Conservation (phyloP, 2,888 invertebrate species). For the Drosophila rubida region DNA sequence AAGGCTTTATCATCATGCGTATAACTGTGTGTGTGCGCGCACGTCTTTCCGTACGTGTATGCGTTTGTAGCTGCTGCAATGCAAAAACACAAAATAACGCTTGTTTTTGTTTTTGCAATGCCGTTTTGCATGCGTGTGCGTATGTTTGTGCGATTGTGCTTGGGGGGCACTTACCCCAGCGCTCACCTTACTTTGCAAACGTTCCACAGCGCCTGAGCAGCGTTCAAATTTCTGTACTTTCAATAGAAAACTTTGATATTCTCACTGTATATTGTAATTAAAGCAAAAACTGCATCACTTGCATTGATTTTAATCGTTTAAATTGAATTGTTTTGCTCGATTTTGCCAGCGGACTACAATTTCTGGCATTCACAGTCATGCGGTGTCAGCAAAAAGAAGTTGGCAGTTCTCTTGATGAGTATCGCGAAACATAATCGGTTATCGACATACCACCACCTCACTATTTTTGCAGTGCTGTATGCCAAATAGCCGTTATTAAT, state of each 20-base stretch:
- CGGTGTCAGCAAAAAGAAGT: conserved; percentile 20
- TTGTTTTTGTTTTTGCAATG: conserved; percentile 55
- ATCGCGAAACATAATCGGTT: not conserved
- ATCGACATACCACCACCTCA: conserved; percentile 37
- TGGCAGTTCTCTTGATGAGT: conserved; percentile 29
- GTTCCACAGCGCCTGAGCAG: conserved; percentile 8
- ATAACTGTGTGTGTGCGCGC: conserved; percentile 8
- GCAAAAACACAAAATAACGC: conserved; percentile 36
- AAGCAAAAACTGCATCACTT: conserved; percentile 17
- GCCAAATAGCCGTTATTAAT: not conserved
- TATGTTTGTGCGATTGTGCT: conserved; percentile 25
- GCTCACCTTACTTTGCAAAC: conserved; percentile 44
- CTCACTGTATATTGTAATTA: not conserved
- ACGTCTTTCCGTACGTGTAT: not conserved
- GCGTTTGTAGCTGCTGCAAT: conserved; percentile 25
- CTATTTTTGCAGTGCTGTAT: not conserved
- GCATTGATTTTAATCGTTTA: conserved; percentile 44
- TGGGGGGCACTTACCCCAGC: conserved; percentile 39
- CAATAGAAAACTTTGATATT: conserved; percentile 1
- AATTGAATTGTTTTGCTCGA: conserved; percentile 57
- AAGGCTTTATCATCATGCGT: conserved; percentile 56
- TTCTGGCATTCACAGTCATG: conserved; percentile 35
- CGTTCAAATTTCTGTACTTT: not conserved
- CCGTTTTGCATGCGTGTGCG: conserved; percentile 29
- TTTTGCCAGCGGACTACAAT: conserved; percentile 52